Evolutionary conservation across 2,888 invertebrate species (phyloP).

Genomic region (Pollenia amentaria): DNA sequence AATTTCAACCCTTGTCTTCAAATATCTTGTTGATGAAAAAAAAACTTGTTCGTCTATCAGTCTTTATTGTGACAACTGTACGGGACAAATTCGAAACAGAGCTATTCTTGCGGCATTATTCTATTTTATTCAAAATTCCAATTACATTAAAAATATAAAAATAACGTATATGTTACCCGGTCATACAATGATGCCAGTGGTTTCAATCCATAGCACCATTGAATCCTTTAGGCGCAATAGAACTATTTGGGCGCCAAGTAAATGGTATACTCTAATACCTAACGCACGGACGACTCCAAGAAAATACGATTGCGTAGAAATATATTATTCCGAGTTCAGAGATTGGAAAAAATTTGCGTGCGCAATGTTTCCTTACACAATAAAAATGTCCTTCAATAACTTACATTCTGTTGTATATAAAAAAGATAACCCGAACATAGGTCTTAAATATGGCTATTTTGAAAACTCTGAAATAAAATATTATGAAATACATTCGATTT

Average conservation of each 20-base stretch:
- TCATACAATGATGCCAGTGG: constrained; percentile 63
- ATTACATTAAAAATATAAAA: constrained; percentile 31
- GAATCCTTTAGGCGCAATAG: constrained; percentile 44
- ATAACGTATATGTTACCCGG: constrained; percentile 21
- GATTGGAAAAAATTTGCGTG: constrained; percentile 53
- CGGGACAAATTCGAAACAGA: too few species aligned
- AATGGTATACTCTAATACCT: constrained; percentile 56
- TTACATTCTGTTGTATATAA: constrained; percentile 48
- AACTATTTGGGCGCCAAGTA: constrained; percentile 59
- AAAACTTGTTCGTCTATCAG: too few species aligned
- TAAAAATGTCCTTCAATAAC: constrained; percentile 47
- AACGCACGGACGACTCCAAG: constrained; percentile 26
- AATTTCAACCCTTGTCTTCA: too few species aligned
- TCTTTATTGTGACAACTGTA: constrained; percentile 38
- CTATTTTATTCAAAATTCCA: constrained; percentile 14
- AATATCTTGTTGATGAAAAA: too few species aligned
- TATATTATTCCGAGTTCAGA: constrained; percentile 49
- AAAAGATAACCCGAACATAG: constrained; percentile 37
- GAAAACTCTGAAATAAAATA: constrained; percentile 20
- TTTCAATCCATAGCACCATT: constrained; percentile 60
- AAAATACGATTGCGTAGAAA: constrained; percentile 20
- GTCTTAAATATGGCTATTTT: constrained; percentile 42
- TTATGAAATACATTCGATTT: too few species aligned
- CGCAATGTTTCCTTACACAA: constrained; percentile 36
- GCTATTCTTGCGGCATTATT: constrained; percentile 20